Percentiles rank a stretch among this genome's conserved stretches.
phyloP scores from a whole-genome alignment of 2,888 invertebrate genomes.

The Ceraclea dissimilis region DNA sequence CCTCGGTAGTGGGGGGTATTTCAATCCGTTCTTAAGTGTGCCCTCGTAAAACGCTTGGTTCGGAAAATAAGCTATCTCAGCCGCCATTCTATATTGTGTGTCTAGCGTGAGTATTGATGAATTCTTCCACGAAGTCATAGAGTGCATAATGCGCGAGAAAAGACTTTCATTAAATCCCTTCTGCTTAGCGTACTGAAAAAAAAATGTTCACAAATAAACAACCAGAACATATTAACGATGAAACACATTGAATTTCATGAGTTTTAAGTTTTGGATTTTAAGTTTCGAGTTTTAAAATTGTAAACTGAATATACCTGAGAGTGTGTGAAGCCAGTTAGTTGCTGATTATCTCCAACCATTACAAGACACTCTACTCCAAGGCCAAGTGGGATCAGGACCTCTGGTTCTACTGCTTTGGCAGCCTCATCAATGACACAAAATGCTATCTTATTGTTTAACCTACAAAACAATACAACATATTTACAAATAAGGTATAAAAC shows the following conservation, averaged over 20 bases:
- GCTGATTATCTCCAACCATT: conserved; percentile 81
- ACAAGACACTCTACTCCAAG: conserved; percentile 68
- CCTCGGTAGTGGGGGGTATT: conserved; percentile 28
- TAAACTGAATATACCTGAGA: conserved; percentile 49
- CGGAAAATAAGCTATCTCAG: conserved; percentile 72
- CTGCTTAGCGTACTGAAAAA: conserved; percentile 57
- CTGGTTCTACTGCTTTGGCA: conserved; percentile 78
- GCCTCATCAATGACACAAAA: conserved; percentile 83
- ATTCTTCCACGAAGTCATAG: conserved; percentile 39
- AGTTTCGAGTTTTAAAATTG: too few relatives aligned
- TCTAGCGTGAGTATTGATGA: conserved; percentile 50
- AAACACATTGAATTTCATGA: too few relatives aligned
- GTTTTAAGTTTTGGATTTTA: too few relatives aligned
- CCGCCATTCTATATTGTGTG: conserved; percentile 81
- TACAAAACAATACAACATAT: conserved; percentile 24
- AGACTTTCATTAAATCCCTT: conserved; percentile 67
- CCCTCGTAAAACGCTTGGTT: conserved; percentile 63
- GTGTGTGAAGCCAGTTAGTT: conserved; percentile 72
- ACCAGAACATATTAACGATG: too few relatives aligned
- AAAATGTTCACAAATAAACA: not conserved
- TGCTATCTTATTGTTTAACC: conserved; percentile 42
- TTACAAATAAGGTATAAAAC: conserved; percentile 25
- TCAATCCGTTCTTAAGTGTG: conserved; percentile 36
- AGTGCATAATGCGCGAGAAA: conserved; percentile 64
- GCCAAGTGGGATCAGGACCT: conserved; percentile 70